phyloP scores from a whole-genome alignment of 2,888 invertebrate species.

The Muschampia plurimacula region DNA sequence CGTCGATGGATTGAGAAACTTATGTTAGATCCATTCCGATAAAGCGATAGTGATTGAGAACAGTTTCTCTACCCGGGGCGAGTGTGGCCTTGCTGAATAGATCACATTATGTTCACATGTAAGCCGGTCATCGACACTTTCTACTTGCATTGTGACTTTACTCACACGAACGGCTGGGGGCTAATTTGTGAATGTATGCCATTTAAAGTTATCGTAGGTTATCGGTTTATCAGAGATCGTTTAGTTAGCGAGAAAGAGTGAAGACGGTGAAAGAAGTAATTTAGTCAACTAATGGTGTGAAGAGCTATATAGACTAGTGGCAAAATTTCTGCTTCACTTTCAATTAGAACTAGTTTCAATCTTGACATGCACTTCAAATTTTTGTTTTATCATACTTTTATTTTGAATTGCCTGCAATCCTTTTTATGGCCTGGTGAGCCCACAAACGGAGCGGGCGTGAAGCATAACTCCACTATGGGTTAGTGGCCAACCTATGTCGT shows the following conservation, averaged over 20 bases:
- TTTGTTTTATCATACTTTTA: too few relatives aligned
- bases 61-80: constrained; percentile 55
- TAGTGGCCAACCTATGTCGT: too few relatives aligned
- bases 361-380: too few relatives aligned
- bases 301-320: background rate
- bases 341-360: too few relatives aligned
- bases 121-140: constrained; percentile 39
- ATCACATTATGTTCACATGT: constrained; percentile 39
- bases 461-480: too few relatives aligned
- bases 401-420: too few relatives aligned
- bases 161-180: constrained; percentile 38
- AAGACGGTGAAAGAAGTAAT: background rate
- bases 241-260: constrained; percentile 14
- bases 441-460: too few relatives aligned
- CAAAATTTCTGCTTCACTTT: too few relatives aligned
- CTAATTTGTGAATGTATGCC: constrained; percentile 31
- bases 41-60: constrained; percentile 32
- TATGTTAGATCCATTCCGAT: constrained; percentile 13
- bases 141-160: constrained; percentile 38
- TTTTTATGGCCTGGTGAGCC: too few relatives aligned
- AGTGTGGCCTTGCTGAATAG: constrained; percentile 40
- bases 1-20: constrained; percentile 18
- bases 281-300: background rate
- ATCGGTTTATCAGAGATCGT: constrained; percentile 14
- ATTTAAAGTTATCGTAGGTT: constrained; percentile 23